Base-by-base conservation (phyloP, 2,888 invertebrate genomes). In the Sinhomidia bicolor region DNA sequence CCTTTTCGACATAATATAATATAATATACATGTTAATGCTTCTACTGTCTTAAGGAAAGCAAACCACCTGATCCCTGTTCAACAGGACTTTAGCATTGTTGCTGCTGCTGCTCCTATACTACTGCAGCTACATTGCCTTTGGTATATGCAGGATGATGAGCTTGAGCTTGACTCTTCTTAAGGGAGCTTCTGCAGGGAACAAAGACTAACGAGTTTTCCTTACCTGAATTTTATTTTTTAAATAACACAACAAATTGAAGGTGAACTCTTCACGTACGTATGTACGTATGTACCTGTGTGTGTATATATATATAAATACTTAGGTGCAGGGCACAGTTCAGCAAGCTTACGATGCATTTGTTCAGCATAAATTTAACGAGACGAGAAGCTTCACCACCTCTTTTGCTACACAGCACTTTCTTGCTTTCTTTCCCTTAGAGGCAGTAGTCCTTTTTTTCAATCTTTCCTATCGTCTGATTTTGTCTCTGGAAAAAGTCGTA, bases 61-160 rank as follows among this genome's bases (percentile, higher is more conserved):
- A 10, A 65, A 80, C 65, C 83, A 74, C 74, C 83, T 60, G 74
- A 83, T 74, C 74, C 74, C 83, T 83, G 26, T 12, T 32, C 20
- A 71, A 54, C 29, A 68, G 6, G 36, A 51, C n/a, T n/a, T n/a
- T n/a, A n/a, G 57, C 12, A 57, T 14, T 47, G 7, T 54, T 54
- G 17, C 20, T 14, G 3, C 9, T 51, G 51, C n/a, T 7, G n/a
- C 51, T 51, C 17, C 54, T 54, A n/a, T n/a, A 26, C 17, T 54
- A 4, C 54, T 54, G 20, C 20, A 10, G 14, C n/a, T 60, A 60
- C 14, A 10, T 12, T 23, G 26, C 60, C 36, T 65, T 65, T 36
- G 32, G n/a, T 65, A 65, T 17, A 65, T n/a, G 57, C n/a, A 57
- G 1, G 10, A 26, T 62, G 71, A 71, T 71, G 41, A 71, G n/a